These are phyloP conservation scores for Pristiophorus japonicus DNA, from an alignment of 2,113 vertebrate species.

Conservation along the genomic window DNA sequence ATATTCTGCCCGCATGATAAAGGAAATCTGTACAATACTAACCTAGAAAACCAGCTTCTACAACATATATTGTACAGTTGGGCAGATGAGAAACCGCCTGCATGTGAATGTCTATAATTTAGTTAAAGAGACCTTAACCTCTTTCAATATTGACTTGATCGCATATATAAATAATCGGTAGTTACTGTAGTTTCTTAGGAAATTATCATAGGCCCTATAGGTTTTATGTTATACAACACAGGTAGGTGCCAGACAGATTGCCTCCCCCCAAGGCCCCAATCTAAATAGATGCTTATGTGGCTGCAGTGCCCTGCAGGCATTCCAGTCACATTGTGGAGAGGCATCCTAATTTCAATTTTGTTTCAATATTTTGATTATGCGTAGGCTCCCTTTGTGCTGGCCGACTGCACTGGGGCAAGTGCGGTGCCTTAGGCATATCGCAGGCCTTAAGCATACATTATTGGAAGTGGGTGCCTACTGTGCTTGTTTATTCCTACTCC, in stretches of 20 bases:
- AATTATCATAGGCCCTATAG: background rate
- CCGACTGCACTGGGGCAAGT: too few relatives aligned
- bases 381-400: background rate
- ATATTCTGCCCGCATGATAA: background rate
- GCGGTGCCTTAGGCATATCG: background rate
- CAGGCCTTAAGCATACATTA: background rate
- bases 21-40: slow-evolving; percentile 30
- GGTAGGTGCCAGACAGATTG: background rate
- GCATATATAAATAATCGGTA: background rate
- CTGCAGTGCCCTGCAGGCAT: background rate
- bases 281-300: background rate
- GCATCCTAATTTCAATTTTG: background rate
- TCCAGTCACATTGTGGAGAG: background rate
- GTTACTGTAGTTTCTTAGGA: background rate
- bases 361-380: background rate
- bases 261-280: background rate
- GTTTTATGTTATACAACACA: background rate
- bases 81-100: slow-evolving; percentile 49
- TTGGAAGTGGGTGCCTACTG: too few relatives aligned
- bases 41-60: slow-evolving; percentile 54
- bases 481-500: too few relatives aligned
- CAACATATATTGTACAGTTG: slow-evolving; percentile 48
- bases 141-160: background rate
- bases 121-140: slow-evolving; percentile 8
- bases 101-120: slow-evolving; percentile 48